These are phyloP conservation scores for Merluccius polli DNA, from an alignment of 2,797 vertebrate species.

Conservation along the genomic window DNA sequence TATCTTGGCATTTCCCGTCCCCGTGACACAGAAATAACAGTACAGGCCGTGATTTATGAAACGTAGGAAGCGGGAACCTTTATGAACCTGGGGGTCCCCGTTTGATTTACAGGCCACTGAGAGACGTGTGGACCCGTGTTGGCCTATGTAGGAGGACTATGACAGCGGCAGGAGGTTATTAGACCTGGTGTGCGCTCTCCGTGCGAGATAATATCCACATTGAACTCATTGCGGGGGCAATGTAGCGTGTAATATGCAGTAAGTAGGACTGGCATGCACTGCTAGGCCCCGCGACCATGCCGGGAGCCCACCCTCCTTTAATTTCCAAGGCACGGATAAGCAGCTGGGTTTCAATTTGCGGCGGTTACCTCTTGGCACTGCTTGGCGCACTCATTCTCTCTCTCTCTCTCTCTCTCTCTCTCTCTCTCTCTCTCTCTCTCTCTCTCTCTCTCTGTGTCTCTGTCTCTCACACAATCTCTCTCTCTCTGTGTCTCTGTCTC, in stretches of 20 bases:
- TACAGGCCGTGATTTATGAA: slow-evolving; percentile 67
- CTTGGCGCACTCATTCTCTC: slow-evolving; percentile 20
- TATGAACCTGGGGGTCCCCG: slow-evolving; percentile 45
- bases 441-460: not conserved
- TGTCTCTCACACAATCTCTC: too few species aligned
- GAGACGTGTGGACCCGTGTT: slow-evolving; percentile 72
- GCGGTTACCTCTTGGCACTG: slow-evolving; percentile 71
- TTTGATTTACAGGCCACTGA: slow-evolving; percentile 75
- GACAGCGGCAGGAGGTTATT: slow-evolving; percentile 72
- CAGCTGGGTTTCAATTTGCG: slow-evolving; percentile 80
- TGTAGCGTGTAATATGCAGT: slow-evolving; percentile 81
- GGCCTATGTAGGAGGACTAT: slow-evolving; percentile 66
- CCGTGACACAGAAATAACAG: slow-evolving; percentile 62
- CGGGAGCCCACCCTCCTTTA: slow-evolving; percentile 65
- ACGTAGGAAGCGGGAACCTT: slow-evolving; percentile 50
- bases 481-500: not conserved
- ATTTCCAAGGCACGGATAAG: slow-evolving; percentile 76
- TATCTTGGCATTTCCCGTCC: slow-evolving; percentile 31
- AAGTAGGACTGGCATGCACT: slow-evolving; percentile 80
- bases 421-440: not conserved
- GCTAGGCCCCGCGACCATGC: slow-evolving; percentile 73
- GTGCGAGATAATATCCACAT: slow-evolving; percentile 79
- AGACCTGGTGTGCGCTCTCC: slow-evolving; percentile 69
- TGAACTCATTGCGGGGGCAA: slow-evolving; percentile 79
- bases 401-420: too few species aligned